These are phyloP conservation scores for Fragum sueziense DNA, from an alignment of 2,888 invertebrate species.

Conservation along the genomic window DNA sequence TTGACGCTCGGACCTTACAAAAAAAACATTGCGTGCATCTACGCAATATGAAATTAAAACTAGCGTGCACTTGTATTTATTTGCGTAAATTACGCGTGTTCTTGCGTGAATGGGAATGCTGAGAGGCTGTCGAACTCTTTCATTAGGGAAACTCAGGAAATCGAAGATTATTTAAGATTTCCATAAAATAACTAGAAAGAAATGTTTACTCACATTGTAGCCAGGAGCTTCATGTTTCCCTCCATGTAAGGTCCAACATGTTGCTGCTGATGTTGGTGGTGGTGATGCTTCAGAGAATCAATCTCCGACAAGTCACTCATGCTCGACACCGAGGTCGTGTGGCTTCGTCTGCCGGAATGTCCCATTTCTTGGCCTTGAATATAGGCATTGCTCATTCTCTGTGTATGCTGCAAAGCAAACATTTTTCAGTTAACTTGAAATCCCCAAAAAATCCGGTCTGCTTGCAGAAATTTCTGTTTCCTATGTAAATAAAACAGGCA, in stretches of 20 bases:
- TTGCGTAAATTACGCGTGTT: no score
- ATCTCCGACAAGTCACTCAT: slow-evolving; percentile 25
- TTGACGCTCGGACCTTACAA: no score
- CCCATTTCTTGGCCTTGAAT: not conserved
- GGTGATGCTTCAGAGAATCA: slow-evolving; percentile 11
- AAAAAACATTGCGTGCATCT: no score
- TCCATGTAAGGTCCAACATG: slow-evolving; percentile 63
- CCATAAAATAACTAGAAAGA: no score
- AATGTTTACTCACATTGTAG: slow-evolving; percentile 50
- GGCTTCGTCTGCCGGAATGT: slow-evolving; percentile 2
- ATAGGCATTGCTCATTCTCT: slow-evolving; percentile 11
- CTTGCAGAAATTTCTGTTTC: slow-evolving; percentile 5
- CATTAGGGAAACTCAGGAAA: no score
- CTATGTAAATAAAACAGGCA: slow-evolving; percentile 59
- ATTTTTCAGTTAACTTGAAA: slow-evolving; percentile 22
- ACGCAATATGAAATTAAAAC: no score
- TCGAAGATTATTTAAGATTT: no score
- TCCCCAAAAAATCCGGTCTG: not conserved
- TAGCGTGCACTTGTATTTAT: no score
- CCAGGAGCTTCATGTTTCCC: slow-evolving; percentile 65
- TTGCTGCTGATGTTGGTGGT: slow-evolving; percentile 18
- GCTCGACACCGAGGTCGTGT: slow-evolving; percentile 1
- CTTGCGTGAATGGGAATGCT: no score
- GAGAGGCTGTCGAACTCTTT: no score
- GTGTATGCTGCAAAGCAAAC: slow-evolving; percentile 56